Conservation (phyloP, 2,797 vertebrate genomes). For the Merluccius polli region DNA sequence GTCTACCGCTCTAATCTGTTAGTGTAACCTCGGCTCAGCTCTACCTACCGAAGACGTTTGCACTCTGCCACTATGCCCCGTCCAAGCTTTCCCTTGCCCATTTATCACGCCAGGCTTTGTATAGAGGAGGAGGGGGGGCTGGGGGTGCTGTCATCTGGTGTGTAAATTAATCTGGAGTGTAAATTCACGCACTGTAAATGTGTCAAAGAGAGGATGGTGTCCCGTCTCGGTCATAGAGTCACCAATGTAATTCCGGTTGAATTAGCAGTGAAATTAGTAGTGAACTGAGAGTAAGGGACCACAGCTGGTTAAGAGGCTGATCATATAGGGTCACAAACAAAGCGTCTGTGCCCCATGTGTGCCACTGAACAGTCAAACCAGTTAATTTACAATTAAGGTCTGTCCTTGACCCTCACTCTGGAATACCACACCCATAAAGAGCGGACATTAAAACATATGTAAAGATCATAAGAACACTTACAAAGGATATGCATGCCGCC, state of each 20-base stretch:
- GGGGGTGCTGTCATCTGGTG: neutral
- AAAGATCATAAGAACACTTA: constrained; percentile 77
- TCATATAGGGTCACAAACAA: neutral
- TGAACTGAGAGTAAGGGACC: neutral
- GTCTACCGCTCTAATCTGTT: constrained; percentile 49
- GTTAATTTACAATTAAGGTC: neutral
- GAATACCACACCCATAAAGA: neutral
- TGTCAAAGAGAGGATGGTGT: neutral
- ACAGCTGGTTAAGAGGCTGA: neutral
- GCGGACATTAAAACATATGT: neutral
- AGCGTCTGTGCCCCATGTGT: neutral
- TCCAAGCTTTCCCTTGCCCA: constrained; percentile 25
- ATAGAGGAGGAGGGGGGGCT: neutral
- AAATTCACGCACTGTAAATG: neutral
- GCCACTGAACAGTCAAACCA: neutral
- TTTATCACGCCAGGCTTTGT: constrained; percentile 24
- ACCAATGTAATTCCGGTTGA: neutral
- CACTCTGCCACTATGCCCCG: constrained; percentile 46
- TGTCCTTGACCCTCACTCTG: neutral
- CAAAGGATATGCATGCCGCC: constrained; percentile 98
- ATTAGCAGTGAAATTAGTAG: neutral
- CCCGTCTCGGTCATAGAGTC: neutral
- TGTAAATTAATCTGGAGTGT: neutral
- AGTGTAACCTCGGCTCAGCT: constrained; percentile 49
- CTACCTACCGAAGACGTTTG: constrained; percentile 63